Conservation (phyloP, 2,888 invertebrate genomes). For the Drosophila melanosoma region DNA sequence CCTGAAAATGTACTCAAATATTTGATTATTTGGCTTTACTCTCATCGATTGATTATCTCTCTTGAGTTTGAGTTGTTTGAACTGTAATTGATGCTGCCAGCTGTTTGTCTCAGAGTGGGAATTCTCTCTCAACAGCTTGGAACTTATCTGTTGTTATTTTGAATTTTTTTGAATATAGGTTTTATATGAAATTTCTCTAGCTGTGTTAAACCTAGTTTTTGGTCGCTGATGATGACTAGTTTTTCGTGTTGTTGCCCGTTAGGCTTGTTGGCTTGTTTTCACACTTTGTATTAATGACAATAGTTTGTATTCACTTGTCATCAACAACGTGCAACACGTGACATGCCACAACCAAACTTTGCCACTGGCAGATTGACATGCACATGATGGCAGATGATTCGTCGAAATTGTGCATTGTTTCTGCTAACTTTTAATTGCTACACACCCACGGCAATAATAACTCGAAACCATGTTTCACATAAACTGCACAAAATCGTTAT, state of each 20-base stretch:
- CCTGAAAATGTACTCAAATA: conserved; percentile 11
- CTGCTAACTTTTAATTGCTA: conserved; percentile 47
- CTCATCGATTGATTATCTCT: conserved; percentile 34
- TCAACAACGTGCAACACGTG: background rate
- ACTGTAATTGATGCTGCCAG: conserved; percentile 38
- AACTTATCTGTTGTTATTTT: conserved; percentile 40
- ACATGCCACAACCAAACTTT: conserved; percentile 21
- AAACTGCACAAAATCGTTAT: background rate
- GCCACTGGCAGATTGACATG: conserved; percentile 60
- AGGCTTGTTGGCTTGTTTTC: conserved; percentile 31
- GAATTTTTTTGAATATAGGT: background rate
- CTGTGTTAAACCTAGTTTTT: conserved; percentile 16
- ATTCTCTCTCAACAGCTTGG: conserved; percentile 17
- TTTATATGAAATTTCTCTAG: conserved; percentile 6
- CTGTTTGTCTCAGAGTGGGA: conserved; percentile 24
- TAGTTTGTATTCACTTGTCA: conserved; percentile 31
- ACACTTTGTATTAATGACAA: conserved; percentile 25
- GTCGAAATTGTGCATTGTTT: conserved; percentile 55
- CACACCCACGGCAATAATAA: conserved; percentile 29
- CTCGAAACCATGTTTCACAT: conserved; percentile 38
- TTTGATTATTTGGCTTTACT: conserved; percentile 1
- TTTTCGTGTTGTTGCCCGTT: conserved; percentile 41
- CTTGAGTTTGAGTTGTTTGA: conserved; percentile 21
- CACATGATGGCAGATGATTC: conserved; percentile 60
- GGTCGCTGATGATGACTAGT: conserved; percentile 6